Percentiles rank a stretch among this genome's conserved stretches.
Evolutionary conservation across 2,113 vertebrate genomes (phyloP).

Genomic region (Laterallus jamaicensis): DNA sequence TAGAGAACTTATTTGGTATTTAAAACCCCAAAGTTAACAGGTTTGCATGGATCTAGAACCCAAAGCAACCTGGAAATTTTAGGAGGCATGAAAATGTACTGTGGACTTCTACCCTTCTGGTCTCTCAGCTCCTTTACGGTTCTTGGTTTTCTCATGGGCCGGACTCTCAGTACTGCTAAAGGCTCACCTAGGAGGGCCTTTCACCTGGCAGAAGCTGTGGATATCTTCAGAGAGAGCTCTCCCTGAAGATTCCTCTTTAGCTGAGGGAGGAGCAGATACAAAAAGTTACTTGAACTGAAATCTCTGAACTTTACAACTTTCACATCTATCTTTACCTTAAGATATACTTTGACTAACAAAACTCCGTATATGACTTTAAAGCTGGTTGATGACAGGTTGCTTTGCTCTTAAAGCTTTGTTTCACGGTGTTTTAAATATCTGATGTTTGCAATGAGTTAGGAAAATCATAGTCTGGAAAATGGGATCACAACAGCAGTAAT

Average conservation of each 20-base stretch:
- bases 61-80: neutral
- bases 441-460: neutral
- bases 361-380: neutral
- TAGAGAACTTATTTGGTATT: neutral
- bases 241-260: neutral
- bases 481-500: neutral
- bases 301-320: neutral
- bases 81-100: neutral
- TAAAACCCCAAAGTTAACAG: neutral
- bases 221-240: neutral
- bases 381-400: neutral
- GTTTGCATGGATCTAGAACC: neutral
- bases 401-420: conserved; percentile 1
- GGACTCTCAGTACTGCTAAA: neutral
- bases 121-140: neutral
- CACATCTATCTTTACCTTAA: neutral
- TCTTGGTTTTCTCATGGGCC: neutral
- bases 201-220: neutral
- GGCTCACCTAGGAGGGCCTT: neutral
- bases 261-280: neutral
- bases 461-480: neutral
- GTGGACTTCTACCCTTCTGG: neutral
- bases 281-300: neutral
- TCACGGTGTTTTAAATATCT: neutral
- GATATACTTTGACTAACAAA: neutral